Evolutionary conservation across 2,888 invertebrate species (phyloP).

Genomic region (Charanyca ferruginea): DNA sequence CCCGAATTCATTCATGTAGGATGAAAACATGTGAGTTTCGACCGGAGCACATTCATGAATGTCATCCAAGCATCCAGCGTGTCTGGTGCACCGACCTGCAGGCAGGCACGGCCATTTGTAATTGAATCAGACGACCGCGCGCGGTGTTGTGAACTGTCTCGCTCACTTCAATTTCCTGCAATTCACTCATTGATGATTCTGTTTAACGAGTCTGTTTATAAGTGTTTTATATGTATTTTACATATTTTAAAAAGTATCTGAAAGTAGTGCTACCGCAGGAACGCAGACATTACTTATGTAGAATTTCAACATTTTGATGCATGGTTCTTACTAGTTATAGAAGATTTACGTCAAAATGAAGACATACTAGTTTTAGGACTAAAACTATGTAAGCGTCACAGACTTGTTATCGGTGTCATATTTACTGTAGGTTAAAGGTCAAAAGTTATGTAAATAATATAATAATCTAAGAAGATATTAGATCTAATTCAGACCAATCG

Average conservation of each 20-base stretch:
- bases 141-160: slow-evolving; percentile 51
- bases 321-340: no score
- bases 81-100: slow-evolving; percentile 6
- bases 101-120: slow-evolving; percentile 37
- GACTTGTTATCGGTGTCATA: not conserved
- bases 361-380: not conserved
- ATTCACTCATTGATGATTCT: slow-evolving; percentile 22
- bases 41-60: slow-evolving; percentile 15
- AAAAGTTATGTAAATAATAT: not conserved
- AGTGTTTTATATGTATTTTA: slow-evolving; percentile 2
- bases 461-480: not conserved
- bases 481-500: no score
- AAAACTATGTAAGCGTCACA: not conserved
- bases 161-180: slow-evolving; percentile 71
- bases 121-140: slow-evolving; percentile 52
- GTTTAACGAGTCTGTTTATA: no score
- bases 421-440: not conserved
- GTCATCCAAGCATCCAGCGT: slow-evolving; percentile 11
- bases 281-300: no score
- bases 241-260: no score
- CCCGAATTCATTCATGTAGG: slow-evolving; percentile 32
- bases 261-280: no score
- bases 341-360: no score
- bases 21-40: slow-evolving; percentile 37
- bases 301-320: no score